Evolutionary conservation across 2,113 vertebrate genomes (phyloP).

Genomic region (Rhinogobius similis): DNA sequence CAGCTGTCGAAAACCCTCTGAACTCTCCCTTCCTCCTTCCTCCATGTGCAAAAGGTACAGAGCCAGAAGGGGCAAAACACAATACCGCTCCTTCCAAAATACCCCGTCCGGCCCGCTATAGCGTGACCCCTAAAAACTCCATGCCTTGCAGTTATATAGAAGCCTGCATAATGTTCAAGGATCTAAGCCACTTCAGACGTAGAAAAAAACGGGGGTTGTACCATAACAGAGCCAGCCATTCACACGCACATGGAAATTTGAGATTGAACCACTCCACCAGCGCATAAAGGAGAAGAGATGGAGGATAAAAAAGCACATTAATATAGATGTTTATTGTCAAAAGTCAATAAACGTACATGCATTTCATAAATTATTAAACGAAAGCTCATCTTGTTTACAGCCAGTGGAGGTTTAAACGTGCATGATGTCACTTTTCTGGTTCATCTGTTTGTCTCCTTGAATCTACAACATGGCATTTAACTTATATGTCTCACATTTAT

Average conservation of each 20-base stretch:
- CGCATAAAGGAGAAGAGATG: neutral
- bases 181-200: conserved; percentile 46
- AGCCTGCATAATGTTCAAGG: conserved; percentile 53
- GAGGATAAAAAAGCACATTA: no score
- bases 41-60: conserved; percentile 52
- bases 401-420: no score
- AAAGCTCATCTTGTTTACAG: no score
- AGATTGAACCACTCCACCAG: neutral
- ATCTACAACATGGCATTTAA: no score
- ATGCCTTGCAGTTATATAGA: conserved; percentile 55
- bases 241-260: conserved; percentile 55
- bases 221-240: conserved; percentile 22
- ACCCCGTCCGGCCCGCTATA: conserved; percentile 37
- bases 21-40: conserved; percentile 52
- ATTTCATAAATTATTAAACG: no score
- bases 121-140: conserved; percentile 38
- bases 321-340: no score
- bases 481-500: no score
- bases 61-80: conserved; percentile 40
- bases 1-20: conserved; percentile 68
- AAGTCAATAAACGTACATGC: no score
- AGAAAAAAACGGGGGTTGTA: conserved; percentile 39
- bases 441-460: no score
- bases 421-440: no score
- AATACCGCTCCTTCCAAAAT: conserved; percentile 21